Base-by-base conservation (phyloP, 1,140 invertebrate species). In the Microplitis mediator region DNA sequence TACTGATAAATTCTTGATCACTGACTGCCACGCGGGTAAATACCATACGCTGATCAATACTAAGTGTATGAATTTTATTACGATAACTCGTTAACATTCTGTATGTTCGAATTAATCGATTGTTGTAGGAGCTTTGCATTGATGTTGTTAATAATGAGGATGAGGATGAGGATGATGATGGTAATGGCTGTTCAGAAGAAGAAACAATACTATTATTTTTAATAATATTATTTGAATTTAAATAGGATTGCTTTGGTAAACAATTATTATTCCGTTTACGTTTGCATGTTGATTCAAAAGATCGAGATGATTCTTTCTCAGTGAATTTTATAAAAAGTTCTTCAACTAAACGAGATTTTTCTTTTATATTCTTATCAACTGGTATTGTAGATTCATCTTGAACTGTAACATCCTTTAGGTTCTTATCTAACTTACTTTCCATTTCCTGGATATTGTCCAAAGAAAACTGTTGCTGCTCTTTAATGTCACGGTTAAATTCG, bases 1-100 rank as follows among this genome's bases (percentile, higher is more conserved):
- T 60, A 14, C 34, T 65, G n/a, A 11, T 11, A 39, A 65, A 65
- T 36, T 39, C 36, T 51, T 36, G 63, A 50, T 50, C n/a, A 23
- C 63, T 65, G 11, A 31, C 45, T 50, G 63, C n/a, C 9, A 65
- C 63, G 14, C 63, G n/a, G 4, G 36, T 65, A 50, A 50, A 65
- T 51, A 51, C 16, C 63, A 65, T 65, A 50, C 63, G 39, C 23
- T 45, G 35, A 36, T 51, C 45, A 31, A 65, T 65, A 50, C 36
- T 65, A 8, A 65, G 9, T 13, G 63, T 65, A 14, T 65, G 63
- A 50, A 51, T 16, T 65, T 65, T 65, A 1, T 45, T 65, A 5
- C 23, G 8, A 51, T 65, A 51, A 14, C 34, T 31, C n/a, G 63
- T 65, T 50, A 65, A 45, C 45, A 16, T 65, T 39, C 63, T 36